A percentile compares a stretch with the other conserved stretches of the same genome.
Evolutionary conservation across 30 jellyfish, hydroid and myxozoan genomes (phyloP).

Genomic region (Chrysaora quinquecirrha): DNA sequence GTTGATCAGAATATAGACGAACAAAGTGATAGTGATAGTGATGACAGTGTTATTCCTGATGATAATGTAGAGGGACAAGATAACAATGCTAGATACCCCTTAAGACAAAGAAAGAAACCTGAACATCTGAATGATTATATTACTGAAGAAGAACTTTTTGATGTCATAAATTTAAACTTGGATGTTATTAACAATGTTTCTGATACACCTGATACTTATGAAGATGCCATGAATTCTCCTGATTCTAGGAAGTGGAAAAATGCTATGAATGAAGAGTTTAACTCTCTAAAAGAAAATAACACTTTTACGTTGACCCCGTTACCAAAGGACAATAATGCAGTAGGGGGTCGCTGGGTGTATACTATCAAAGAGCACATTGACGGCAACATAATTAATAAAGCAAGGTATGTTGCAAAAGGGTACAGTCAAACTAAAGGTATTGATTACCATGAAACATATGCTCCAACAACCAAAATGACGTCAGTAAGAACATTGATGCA

Average conservation of each 20-base stretch:
- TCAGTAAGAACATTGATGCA: conserved; percentile 11
- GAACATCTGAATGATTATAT: conserved; percentile 26
- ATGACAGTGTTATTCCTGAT: neutral
- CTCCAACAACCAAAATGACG: neutral
- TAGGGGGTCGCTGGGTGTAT: conserved; percentile 57
- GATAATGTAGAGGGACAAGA: neutral
- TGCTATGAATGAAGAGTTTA: conserved; percentile 33
- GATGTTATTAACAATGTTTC: conserved; percentile 8
- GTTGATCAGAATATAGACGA: neutral
- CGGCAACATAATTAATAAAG: neutral
- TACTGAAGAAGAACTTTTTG: conserved; percentile 26
- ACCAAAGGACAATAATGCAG: conserved; percentile 29
- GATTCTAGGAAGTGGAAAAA: conserved; percentile 35
- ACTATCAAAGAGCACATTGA: conserved; percentile 12
- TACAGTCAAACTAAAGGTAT: conserved; percentile 1
- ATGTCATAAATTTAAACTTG: neutral
- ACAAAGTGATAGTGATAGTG: neutral
- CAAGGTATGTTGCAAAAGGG: conserved; percentile 8
- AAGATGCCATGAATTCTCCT: conserved; percentile 26
- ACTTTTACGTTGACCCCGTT: conserved; percentile 6
- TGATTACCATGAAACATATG: conserved; percentile 24
- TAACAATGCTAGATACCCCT: conserved; percentile 11
- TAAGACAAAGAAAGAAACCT: conserved; percentile 22
- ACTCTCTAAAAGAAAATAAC: conserved; percentile 10
- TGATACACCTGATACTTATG: conserved; percentile 10